Evolutionary conservation across 2,888 invertebrate genomes (phyloP).

Genomic region (Ctenicera cuprea): DNA sequence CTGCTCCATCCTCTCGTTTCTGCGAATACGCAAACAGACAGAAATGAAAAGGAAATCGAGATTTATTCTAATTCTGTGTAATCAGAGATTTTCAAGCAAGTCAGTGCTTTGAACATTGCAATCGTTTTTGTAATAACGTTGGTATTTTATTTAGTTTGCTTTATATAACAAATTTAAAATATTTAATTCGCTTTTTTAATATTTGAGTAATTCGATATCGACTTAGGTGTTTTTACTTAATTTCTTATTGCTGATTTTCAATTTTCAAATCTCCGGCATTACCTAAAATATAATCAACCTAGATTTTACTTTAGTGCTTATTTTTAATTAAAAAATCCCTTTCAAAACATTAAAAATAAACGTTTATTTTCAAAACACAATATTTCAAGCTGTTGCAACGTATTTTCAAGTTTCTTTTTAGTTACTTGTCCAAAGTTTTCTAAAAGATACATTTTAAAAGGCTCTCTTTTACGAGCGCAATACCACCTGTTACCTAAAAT

Average conservation of each 20-base stretch:
- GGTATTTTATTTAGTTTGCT: too few relatives aligned
- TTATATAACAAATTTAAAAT: too few relatives aligned
- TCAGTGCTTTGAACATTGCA: not conserved
- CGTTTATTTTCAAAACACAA: not conserved
- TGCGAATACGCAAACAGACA: not conserved
- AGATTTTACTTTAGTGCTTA: too few relatives aligned
- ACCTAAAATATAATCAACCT: too few relatives aligned
- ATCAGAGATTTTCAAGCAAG: not conserved
- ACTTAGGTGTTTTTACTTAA: too few relatives aligned
- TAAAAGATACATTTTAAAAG: not conserved
- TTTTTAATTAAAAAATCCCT: too few relatives aligned
- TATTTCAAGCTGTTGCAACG: not conserved
- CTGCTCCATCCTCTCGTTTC: not conserved
- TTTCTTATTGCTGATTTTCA: too few relatives aligned
- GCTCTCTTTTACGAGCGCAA: not conserved
- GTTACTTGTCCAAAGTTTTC: not conserved
- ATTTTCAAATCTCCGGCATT: too few relatives aligned
- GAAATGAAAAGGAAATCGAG: not conserved
- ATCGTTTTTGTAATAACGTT: too few relatives aligned
- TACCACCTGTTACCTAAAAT: not conserved
- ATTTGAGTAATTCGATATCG: too few relatives aligned
- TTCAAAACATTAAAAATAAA: too few relatives aligned
- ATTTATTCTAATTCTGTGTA: not conserved
- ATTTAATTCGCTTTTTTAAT: too few relatives aligned
- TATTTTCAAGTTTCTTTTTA: not conserved